A percentile compares a stretch with the other conserved stretches of the same genome.
phyloP scores from a whole-genome alignment of 1,140 invertebrate genomes.

The Mesaphorura yosii region DNA sequence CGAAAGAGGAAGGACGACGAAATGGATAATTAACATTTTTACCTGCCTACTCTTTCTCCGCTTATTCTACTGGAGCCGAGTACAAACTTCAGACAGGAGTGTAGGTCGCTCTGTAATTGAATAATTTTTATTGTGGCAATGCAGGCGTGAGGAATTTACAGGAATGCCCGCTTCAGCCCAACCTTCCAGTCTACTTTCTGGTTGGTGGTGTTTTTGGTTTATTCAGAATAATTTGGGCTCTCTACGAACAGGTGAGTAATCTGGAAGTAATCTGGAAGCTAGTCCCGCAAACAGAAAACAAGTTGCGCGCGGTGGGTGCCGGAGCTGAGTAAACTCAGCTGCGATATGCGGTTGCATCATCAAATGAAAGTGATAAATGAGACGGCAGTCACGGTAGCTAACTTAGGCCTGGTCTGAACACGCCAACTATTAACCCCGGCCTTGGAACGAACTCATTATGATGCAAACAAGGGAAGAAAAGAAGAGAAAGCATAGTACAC shows the following conservation, averaged over 20 bases:
- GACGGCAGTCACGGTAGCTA: too few species aligned
- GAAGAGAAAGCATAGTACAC: too few species aligned
- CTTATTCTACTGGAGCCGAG: too few species aligned
- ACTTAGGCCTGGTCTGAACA: too few species aligned
- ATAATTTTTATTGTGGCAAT: conserved; percentile 25
- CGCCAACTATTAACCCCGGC: too few species aligned
- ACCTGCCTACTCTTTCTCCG: neutral
- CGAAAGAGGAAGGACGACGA: neutral
- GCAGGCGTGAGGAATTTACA: conserved; percentile 64
- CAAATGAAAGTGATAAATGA: too few species aligned
- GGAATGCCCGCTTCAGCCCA: conserved; percentile 62
- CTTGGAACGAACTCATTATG: too few species aligned
- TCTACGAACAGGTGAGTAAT: conserved; percentile 43
- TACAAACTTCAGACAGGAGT: neutral
- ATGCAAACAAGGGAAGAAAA: too few species aligned
- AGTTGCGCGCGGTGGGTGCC: too few species aligned
- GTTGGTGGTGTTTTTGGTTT: conserved; percentile 62
- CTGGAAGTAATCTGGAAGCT: neutral
- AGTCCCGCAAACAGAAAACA: too few species aligned
- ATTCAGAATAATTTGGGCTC: conserved; percentile 53
- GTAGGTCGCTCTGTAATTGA: neutral
- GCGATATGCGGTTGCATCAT: too few species aligned
- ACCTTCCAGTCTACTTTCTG: conserved; percentile 69
- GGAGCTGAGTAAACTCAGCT: too few species aligned
- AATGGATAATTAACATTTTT: neutral